These are phyloP conservation scores for Entomyzon cyanotis DNA, from an alignment of 2,113 vertebrate species.

Conservation along the genomic window DNA sequence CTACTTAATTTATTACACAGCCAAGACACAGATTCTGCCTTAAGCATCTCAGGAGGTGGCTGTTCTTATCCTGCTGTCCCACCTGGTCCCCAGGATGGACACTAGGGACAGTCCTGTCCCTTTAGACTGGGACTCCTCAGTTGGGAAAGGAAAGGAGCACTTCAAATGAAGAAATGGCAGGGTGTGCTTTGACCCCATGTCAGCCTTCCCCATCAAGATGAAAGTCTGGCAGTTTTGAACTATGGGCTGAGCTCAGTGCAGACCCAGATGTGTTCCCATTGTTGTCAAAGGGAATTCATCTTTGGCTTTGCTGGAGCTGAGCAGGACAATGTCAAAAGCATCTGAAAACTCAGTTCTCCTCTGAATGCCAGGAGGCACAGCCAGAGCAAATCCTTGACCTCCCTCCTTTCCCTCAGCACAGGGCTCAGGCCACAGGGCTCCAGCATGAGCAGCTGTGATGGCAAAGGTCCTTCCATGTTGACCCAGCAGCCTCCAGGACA, in stretches of 20 bases:
- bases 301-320: background rate
- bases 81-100: background rate
- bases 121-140: background rate
- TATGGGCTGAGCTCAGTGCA: background rate
- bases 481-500: background rate
- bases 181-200: fast-evolving
- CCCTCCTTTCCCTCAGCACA: background rate
- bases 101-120: background rate
- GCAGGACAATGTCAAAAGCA: background rate
- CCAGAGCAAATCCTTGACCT: background rate
- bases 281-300: background rate
- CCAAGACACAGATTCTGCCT: background rate
- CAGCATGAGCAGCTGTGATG: background rate
- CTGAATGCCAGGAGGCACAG: background rate
- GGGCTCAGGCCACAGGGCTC: background rate
- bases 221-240: background rate
- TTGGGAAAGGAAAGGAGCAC: background rate
- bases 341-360: background rate
- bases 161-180: background rate
- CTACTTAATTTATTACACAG: background rate
- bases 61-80: background rate
- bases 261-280: background rate
- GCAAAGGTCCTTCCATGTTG: background rate
- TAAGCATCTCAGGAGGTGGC: background rate
- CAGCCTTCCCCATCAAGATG: background rate